Conservation (phyloP, 2,113 vertebrate genomes). For the Typhlomys cinereus region DNA sequence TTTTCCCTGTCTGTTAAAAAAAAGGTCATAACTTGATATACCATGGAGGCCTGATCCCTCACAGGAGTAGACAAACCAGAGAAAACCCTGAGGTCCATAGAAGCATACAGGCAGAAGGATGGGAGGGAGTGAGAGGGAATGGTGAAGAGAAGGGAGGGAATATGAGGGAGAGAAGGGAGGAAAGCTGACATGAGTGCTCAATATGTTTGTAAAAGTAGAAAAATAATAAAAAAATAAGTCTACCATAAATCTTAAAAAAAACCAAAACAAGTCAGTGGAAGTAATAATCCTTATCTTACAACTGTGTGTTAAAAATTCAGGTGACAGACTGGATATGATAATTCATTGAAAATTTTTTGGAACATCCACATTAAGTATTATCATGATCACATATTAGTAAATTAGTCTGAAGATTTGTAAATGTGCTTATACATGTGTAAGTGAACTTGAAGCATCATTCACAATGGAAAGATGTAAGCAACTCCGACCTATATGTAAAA, state of each 20-base stretch:
- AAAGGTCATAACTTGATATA: too few species aligned
- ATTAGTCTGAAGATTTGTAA: background rate
- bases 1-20: background rate
- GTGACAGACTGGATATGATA: background rate
- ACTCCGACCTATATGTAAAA: slow-evolving; percentile 32
- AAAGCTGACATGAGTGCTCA: too few species aligned
- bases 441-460: background rate
- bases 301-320: background rate
- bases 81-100: too few species aligned
- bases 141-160: too few species aligned
- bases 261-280: background rate
- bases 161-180: too few species aligned
- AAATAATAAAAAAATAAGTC: too few species aligned
- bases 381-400: background rate
- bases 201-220: too few species aligned
- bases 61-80: too few species aligned
- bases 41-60: too few species aligned
- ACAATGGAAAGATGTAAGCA: background rate
- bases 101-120: too few species aligned
- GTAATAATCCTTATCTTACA: slow-evolving; percentile 10
- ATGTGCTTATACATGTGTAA: background rate
- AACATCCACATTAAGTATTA: slow-evolving; percentile 5
- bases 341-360: slow-evolving; percentile 40
- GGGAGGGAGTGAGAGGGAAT: too few species aligned
- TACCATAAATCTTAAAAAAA: too few species aligned